Evolutionary conservation across 1,140 invertebrate genomes (phyloP).

Genomic region (Papilio xuthus): DNA sequence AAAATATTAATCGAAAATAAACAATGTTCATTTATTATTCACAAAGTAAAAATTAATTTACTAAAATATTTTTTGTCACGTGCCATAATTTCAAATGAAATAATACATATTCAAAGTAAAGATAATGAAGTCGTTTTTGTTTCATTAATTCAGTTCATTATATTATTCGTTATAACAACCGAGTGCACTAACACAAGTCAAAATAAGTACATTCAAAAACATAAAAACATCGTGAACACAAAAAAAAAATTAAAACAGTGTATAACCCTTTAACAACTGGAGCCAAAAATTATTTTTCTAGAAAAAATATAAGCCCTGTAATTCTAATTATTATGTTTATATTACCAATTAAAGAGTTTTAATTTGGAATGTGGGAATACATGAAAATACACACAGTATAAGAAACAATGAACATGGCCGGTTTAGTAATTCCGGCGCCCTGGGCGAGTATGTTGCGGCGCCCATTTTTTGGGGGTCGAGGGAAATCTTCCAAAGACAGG

Average conservation of each 20-base stretch:
- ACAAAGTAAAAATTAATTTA: not conserved
- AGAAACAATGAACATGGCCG: no score
- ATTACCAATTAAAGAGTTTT: no score
- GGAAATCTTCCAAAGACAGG: no score
- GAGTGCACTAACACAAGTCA: not conserved
- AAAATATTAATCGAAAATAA: not conserved
- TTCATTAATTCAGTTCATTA: slow-evolving; percentile 11
- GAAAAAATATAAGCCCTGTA: no score
- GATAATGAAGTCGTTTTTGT: not conserved
- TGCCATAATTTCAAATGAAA: not conserved
- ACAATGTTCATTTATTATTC: not conserved
- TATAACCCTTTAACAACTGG: not conserved
- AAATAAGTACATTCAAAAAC: slow-evolving; percentile 26
- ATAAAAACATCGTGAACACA: slow-evolving; percentile 5
- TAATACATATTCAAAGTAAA: slow-evolving; percentile 12
- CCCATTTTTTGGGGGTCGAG: no score
- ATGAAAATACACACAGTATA: no score
- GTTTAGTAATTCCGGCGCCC: no score
- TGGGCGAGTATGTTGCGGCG: no score
- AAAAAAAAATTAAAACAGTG: not conserved
- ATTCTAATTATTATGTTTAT: no score
- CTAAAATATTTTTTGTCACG: not conserved
- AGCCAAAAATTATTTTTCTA: no score
- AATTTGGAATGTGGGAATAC: no score
- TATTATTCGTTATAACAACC: not conserved